Evolutionary conservation across 2,888 invertebrate genomes (phyloP), one percentile per base, ranked within the genome.

Genomic region (Fragum sueziense): DNA sequence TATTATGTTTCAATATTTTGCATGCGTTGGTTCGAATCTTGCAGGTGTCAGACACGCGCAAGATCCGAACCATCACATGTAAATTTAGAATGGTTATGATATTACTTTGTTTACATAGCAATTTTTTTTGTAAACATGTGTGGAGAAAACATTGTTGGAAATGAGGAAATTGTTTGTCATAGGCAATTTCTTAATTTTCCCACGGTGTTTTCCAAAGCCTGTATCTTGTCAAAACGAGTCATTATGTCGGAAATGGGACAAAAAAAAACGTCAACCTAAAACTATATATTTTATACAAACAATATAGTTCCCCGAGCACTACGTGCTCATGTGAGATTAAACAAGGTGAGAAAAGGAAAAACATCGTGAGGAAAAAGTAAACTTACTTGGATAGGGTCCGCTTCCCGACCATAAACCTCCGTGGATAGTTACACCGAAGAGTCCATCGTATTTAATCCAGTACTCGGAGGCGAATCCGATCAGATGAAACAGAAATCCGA

Each of bases 381-480:
- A 73, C 80, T 71, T 74, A 80, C 80, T 76, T 59, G 70, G 70
- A 22, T 67, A 20, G 9, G 70, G 57, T 2, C 41, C 34, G 20
- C 31, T 34, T 7, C 54, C 57, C 22, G 70, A 29, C 79, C 79
- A 82, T 0, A 82, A 74, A 14, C 82, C 82, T 1, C 59, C 29
- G 41, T 82, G 82, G 9, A 27, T 22, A 2, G 62, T 70, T 2
- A 70, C n/a, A 2, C 67, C 61, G 6, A 27, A 29, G 27, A 72
- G 51, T 9, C 14, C 25, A 6, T 41, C 62, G 14, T 9, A 0
- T 14, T 57, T 54, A 7, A 2, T 17, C 82, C 82, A 82, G 70
- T 79, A 82, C 33, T 74, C 70, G 14, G 62, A 71, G 0, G 72
- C 27, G 41, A 76, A 79, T 0, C 82, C 82, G 2, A 82, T 77